Evolutionary conservation across 2,797 vertebrate species (phyloP), one percentile per base, ranked within the genome.

Genomic region (Esox masquinongy): DNA sequence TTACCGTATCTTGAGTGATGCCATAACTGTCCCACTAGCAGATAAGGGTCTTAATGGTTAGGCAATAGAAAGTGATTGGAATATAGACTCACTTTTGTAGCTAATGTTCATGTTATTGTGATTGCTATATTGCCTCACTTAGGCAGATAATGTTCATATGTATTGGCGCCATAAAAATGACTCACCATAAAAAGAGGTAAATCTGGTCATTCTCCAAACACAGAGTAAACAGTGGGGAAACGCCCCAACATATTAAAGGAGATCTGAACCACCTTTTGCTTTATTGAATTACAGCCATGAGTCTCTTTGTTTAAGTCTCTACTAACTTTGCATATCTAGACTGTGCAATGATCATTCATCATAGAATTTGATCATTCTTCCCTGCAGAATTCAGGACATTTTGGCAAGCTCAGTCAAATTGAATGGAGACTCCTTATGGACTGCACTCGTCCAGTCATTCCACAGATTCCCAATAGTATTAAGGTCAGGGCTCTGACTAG

Each of bases 11-110:
- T 76, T 76, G 71, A 85, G 63, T 66, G 43, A 63, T 53, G 73
- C 73, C 17, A 68, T 83, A 82, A 90, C 80, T 80, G 76, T 79
- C 53, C 72, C 53, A 49, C n/a, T 79, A 77, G 81, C 80, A 64
- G 43, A 81, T 70, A 84, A 79, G 74, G 67, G 61, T 83, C 61
- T 72, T 86, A 89, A 88, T 84, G 78, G 80, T 72, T 66, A 79
- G 39, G 61, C 72, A 86, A 84, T 79, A 86, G 83, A 78, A 79
- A 80, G 77, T 43, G 39, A 9, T 43, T 6, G 9, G 68, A 77
- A 79, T 82, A 59, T 68, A 71, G 61, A 47, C 51, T 24, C 47
- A 43, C 19, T 72, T 78, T 83, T 34, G 82, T 63, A 74, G 76
- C 84, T 83, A 79, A 85, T 76, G n/a, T 24, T 12, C 67, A 22